Base-by-base conservation (phyloP, 1,140 invertebrate species). In the Drosophila prosaltans region DNA sequence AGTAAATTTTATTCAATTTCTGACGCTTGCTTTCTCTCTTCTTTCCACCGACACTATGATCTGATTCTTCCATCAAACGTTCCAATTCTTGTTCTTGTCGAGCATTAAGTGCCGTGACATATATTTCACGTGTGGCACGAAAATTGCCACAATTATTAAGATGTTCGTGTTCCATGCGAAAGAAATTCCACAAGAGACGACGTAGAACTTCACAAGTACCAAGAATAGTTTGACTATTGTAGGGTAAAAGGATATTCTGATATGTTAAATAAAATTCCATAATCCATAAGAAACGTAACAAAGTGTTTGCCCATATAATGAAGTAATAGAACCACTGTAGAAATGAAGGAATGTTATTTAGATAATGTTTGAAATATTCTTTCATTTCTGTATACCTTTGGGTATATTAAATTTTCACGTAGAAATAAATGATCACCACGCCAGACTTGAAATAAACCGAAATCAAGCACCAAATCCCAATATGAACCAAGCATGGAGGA, bases 401-500 rank as follows among this genome's bases (percentile, higher is more conserved):
- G 95, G 84, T 96, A 96, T 1, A 96, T 94, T 41, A 96, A 95
- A 90, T 96, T 95, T 81, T 96, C 95, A 2, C 96, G 91, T 0
- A 97, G 92, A 81, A 96, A 95, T 72, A 92, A 93, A 91, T 98
- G 97, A 92, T 98, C 96, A 1, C 95, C 95, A 9, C 96, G 95
- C 66, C 95, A 95, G 55, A 94, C 95, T 84, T 97, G 96, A 65
- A 99, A 96, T n/a, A 99, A 93, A 7, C 98, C 98, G 97, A 98
- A 99, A 94, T 99, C 98, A 96, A 98, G 97, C 91, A 97, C 97
- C 7, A 99, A 95, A 92, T 99, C 98, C 98, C 98, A 99, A 0
- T 95, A 94, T 75, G 97, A 96, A 0, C 95, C 95, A 90, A 97
- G 98, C 32, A 95, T 93, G 0, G 97, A 96, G 95, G 24, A 97